Evolutionary conservation across 2,797 vertebrate genomes (phyloP).

Genomic region (Spatula clypeata): DNA sequence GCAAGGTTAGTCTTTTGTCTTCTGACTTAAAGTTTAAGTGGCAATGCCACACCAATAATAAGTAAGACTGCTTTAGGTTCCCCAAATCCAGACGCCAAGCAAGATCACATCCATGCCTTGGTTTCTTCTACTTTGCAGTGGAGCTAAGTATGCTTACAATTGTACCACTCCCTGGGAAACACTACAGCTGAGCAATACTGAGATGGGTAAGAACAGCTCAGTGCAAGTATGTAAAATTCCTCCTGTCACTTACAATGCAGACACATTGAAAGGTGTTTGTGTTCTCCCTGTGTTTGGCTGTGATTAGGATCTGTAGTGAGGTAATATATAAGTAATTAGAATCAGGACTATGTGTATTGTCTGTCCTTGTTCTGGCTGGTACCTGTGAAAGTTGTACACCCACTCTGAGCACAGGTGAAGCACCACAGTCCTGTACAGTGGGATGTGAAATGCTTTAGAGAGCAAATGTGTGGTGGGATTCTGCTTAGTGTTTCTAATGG

Average conservation of each 20-base stretch:
- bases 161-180: background rate
- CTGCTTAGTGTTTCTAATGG: background rate
- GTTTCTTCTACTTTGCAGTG: background rate
- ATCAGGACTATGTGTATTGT: background rate
- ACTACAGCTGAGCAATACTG: background rate
- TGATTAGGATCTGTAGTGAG: background rate
- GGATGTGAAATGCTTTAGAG: background rate
- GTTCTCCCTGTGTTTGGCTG: background rate
- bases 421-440: background rate
- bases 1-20: background rate
- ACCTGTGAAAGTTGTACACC: background rate
- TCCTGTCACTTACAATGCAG: background rate
- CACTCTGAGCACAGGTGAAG: background rate
- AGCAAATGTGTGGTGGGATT: background rate
- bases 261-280: background rate
- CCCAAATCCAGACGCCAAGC: background rate
- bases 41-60: background rate
- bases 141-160: background rate
- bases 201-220: background rate
- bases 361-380: background rate
- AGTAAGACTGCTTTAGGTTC: fast-evolving
- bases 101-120: background rate
- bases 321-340: background rate
- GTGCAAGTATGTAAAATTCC: background rate
- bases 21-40: background rate